These are phyloP conservation scores for Bombus impatiens DNA, from an alignment of 1,140 invertebrate genomes.

Conservation along the genomic window DNA sequence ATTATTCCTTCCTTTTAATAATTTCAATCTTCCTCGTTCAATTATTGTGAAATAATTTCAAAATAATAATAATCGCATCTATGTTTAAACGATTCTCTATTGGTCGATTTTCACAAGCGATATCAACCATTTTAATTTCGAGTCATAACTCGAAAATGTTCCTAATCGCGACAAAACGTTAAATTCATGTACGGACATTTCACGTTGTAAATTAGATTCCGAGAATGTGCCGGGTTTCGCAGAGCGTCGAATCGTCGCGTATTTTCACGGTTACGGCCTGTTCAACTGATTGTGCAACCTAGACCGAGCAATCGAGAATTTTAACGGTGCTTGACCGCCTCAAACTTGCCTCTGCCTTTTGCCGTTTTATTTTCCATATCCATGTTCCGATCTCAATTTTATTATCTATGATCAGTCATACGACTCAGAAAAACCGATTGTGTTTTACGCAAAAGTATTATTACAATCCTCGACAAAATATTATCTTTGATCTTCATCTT, in stretches of 20 bases:
- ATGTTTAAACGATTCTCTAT: neutral
- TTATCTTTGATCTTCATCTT: neutral
- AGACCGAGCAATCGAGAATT: constrained; percentile 10
- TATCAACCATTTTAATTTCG: too few relatives aligned
- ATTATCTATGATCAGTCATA: neutral
- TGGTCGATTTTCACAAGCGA: neutral
- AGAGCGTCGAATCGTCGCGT: neutral
- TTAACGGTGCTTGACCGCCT: neutral
- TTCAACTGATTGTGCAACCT: neutral
- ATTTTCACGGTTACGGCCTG: neutral
- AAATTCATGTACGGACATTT: neutral
- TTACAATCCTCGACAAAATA: neutral
- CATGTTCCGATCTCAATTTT: neutral
- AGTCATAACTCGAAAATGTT: neutral
- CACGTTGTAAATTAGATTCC: neutral
- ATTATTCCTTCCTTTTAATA: neutral
- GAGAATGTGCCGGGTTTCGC: neutral
- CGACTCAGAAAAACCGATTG: too few relatives aligned
- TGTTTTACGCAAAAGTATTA: too few relatives aligned
- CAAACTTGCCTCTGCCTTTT: neutral
- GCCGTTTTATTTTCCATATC: constrained; percentile 17
- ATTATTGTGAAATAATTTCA: neutral
- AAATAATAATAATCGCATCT: neutral
- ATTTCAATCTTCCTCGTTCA: neutral
- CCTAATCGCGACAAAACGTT: neutral